A percentile compares a stretch with the other conserved stretches of the same genome.
These are phyloP conservation scores for Bombus superbus DNA, from an alignment of 1,140 invertebrate genomes.

Conservation along the genomic window DNA sequence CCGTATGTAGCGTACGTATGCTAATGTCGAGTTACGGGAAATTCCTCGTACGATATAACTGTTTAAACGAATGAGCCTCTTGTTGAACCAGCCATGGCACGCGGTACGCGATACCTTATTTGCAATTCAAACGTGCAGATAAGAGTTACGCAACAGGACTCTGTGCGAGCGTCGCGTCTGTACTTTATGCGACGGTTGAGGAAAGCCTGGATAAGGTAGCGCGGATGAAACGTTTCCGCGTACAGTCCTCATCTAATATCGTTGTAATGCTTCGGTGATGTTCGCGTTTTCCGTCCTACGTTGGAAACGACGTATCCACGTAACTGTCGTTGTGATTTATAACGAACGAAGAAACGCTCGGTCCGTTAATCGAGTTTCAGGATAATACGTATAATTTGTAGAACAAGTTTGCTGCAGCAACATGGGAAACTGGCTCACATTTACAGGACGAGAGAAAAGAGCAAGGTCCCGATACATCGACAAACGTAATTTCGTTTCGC, in stretches of 20 bases:
- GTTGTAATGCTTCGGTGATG: background rate
- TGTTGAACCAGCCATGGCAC: too few species aligned
- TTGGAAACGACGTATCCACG: background rate
- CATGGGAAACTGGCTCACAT: background rate
- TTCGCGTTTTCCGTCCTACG: background rate
- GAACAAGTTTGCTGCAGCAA: too few species aligned
- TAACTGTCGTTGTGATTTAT: too few species aligned
- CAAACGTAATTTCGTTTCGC: background rate
- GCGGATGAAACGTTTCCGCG: background rate
- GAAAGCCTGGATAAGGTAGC: background rate
- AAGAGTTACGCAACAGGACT: constrained; percentile 25
- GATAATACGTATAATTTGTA: too few species aligned
- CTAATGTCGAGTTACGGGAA: constrained; percentile 22
- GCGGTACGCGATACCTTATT: background rate
- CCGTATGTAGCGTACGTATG: constrained; percentile 11
- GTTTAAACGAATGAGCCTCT: background rate
- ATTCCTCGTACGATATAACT: background rate
- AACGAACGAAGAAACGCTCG: too few species aligned
- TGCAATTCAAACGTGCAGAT: constrained; percentile 36
- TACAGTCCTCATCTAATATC: background rate
- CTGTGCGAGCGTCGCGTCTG: background rate
- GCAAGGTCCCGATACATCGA: background rate
- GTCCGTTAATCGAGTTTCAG: too few species aligned
- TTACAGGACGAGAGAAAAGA: too few species aligned
- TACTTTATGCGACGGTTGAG: background rate